Percentiles rank a stretch among this genome's conserved stretches.
phyloP scores from a whole-genome alignment of 2,113 vertebrate genomes.

The Ageneiosus marmoratus region DNA sequence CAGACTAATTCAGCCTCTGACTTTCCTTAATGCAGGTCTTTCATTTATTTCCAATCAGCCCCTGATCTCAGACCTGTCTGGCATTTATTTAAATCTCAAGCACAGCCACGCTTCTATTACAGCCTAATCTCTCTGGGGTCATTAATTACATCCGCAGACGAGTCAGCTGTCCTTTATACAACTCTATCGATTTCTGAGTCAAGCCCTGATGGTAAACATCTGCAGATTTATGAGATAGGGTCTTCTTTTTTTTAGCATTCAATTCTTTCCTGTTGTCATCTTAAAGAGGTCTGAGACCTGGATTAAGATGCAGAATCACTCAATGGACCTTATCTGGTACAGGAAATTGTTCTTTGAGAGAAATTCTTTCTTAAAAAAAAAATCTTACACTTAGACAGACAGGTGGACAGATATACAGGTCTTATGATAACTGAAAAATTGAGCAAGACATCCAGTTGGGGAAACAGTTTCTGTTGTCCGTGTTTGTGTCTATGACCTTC shows the following conservation, averaged over 20 bases:
- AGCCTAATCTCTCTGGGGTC: conserved; percentile 36
- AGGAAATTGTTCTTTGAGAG: conserved; percentile 42
- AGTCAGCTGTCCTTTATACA: conserved; percentile 24
- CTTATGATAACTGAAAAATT: conserved; percentile 39
- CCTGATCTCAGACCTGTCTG: conserved; percentile 43
- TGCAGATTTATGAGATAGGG: conserved; percentile 39
- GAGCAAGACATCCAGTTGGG: conserved; percentile 32
- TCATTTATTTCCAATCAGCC: conserved; percentile 53
- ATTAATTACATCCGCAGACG: conserved; percentile 44
- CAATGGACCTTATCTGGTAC: conserved; percentile 37
- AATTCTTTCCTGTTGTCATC: conserved; percentile 34
- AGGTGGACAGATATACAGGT: conserved; percentile 8
- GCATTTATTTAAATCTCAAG: conserved; percentile 40
- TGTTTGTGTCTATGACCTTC: conserved; percentile 53
- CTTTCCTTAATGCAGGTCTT: conserved; percentile 44
- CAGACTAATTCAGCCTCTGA: conserved; percentile 46
- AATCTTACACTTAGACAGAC: neutral
- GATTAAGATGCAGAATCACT: conserved; percentile 17
- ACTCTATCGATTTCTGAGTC: conserved; percentile 35
- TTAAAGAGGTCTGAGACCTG: conserved; percentile 24
- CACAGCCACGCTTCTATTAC: conserved; percentile 30
- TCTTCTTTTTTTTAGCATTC: conserved; percentile 43
- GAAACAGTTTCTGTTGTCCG: conserved; percentile 47
- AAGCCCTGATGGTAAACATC: conserved; percentile 35
- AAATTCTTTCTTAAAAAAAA: conserved; percentile 28